phyloP scores from a whole-genome alignment of 92 coral and sea anemone genomes.

The Actinernus sp. region DNA sequence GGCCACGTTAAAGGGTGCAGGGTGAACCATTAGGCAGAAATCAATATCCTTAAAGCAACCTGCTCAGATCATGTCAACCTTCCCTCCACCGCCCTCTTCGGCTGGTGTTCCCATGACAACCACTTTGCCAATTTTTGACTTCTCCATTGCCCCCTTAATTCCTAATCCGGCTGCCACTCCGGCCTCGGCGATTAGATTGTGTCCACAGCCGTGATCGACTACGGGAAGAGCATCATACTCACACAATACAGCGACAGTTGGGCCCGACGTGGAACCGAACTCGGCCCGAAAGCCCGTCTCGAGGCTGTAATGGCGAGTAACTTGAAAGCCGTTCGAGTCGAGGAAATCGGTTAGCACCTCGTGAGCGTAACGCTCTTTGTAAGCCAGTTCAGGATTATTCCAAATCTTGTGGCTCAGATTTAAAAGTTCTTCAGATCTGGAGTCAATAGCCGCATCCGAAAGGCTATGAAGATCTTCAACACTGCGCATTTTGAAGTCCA shows the following conservation, averaged over 20 bases:
- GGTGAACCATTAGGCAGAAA: conserved; percentile 90
- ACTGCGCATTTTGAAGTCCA: too few species aligned
- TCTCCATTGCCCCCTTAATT: conserved; percentile 27
- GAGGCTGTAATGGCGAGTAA: conserved; percentile 50
- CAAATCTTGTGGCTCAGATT: conserved; percentile 71
- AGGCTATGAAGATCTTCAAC: conserved; percentile 1
- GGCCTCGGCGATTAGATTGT: conserved; percentile 90
- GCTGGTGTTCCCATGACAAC: conserved; percentile 94
- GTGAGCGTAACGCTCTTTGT: conserved; percentile 79
- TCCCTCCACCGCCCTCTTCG: conserved; percentile 93
- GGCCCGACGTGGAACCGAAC: conserved; percentile 39
- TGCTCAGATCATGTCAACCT: conserved; percentile 73
- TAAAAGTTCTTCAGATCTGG: conserved; percentile 45
- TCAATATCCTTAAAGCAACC: conserved; percentile 86
- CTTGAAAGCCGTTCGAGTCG: conserved; percentile 67
- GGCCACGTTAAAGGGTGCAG: conserved; percentile 85
- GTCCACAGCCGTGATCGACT: conserved; percentile 96
- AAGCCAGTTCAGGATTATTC: conserved; percentile 74
- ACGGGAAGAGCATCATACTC: conserved; percentile 96
- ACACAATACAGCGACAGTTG: conserved; percentile 83
- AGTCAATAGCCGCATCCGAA: conserved; percentile 41
- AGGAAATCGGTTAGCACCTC: conserved; percentile 64
- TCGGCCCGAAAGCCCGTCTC: conserved; percentile 78
- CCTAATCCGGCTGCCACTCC: conserved; percentile 55
- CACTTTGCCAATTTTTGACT: conserved; percentile 8